Evolutionary conservation across 1,140 invertebrate genomes (phyloP).

Genomic region (Drosophila littoralis): DNA sequence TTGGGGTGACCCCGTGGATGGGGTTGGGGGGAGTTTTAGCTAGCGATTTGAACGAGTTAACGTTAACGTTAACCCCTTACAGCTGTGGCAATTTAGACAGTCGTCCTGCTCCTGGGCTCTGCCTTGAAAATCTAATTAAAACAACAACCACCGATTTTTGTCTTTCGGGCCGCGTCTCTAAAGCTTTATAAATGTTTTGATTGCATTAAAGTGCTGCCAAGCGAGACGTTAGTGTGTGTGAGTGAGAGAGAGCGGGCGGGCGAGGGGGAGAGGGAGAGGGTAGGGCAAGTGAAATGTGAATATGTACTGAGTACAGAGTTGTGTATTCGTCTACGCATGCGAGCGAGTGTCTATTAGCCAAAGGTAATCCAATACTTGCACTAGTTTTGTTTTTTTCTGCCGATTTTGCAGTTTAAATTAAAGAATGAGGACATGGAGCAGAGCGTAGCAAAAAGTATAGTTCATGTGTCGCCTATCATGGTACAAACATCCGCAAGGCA

Average conservation of each 20-base stretch:
- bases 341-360: background rate
- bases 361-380: slow-evolving; percentile 9
- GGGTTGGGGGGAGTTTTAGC: slow-evolving; percentile 22
- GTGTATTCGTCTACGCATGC: background rate
- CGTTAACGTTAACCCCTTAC: slow-evolving; percentile 74
- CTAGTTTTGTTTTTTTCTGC: background rate
- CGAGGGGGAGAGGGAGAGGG: background rate
- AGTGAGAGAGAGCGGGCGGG: background rate
- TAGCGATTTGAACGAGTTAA: slow-evolving; percentile 59
- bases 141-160: slow-evolving; percentile 82
- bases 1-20: slow-evolving; percentile 36
- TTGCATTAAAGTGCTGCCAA: slow-evolving; percentile 80
- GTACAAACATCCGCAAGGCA: no score
- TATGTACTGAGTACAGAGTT: slow-evolving; percentile 4
- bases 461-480: no score
- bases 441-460: no score
- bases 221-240: slow-evolving; percentile 46
- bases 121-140: slow-evolving; percentile 81
- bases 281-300: background rate
- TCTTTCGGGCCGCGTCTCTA: slow-evolving; percentile 65
- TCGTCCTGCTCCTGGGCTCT: slow-evolving; percentile 59
- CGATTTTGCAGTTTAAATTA: background rate
- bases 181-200: slow-evolving; percentile 83
- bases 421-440: no score
- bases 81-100: slow-evolving; percentile 81